Conservation (phyloP, 2,888 invertebrate genomes). For the Doris montereyensis region DNA sequence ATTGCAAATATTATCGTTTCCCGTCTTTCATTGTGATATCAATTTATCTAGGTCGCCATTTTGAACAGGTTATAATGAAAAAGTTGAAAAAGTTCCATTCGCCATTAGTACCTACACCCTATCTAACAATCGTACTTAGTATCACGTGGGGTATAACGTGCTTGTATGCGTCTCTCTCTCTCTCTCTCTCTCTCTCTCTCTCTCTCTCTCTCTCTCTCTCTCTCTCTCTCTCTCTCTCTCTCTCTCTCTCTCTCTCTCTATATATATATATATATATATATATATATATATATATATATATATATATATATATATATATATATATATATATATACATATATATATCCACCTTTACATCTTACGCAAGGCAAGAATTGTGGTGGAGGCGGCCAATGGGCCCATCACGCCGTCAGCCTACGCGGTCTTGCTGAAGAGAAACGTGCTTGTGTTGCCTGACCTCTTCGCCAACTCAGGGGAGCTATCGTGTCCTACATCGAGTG, state of each 20-base stretch:
- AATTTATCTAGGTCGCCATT: no score
- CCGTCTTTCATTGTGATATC: no score
- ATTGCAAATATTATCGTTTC: no score
- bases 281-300: no score
- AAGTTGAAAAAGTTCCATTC: no score
- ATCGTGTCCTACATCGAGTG: slow-evolving; percentile 99
- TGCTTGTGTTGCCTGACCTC: slow-evolving; percentile 86
- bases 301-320: no score
- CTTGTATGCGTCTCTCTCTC: background rate
- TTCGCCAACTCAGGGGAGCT: slow-evolving; percentile 84
- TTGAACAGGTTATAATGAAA: no score
- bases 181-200: background rate
- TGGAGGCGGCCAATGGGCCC: slow-evolving; percentile 97
- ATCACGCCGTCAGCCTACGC: slow-evolving; percentile 95
- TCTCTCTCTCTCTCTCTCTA: no score
- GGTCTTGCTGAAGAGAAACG: slow-evolving; percentile 87
- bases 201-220: background rate
- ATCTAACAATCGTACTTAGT: background rate
- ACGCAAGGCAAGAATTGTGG: slow-evolving; percentile 81
- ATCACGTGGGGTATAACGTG: background rate
- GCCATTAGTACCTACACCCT: no score
- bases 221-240: background rate
- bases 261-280: no score
- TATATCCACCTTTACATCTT: background rate
- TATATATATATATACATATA: no score